Evolutionary conservation across 1,140 invertebrate genomes (phyloP), one percentile per base, ranked within the genome.

Genomic region (Cydia fagiglandana): DNA sequence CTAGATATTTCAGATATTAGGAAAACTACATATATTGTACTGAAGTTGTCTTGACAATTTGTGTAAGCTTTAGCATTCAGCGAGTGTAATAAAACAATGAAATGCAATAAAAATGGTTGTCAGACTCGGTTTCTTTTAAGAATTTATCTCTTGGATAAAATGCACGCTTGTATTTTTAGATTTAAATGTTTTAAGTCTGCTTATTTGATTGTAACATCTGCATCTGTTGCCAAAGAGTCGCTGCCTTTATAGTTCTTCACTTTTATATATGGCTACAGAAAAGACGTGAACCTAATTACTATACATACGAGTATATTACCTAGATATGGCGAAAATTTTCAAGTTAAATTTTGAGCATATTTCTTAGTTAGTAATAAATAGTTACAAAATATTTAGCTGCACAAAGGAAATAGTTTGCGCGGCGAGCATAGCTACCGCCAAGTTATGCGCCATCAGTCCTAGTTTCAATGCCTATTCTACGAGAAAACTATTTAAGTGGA

Each of bases 361-460:
- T 61, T 61, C 56, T 10, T 24, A 61, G 17, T 61, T 61, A 61
- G 17, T 61, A 24, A 61, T 61, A 61, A 61, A 24, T 12, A 61
- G 56, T 9, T 61, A 61, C 53, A 17, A 24, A 61, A 61, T 61
- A 24, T 61, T 61, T 61, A 24, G 56, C 9, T 61, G 17, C 9
- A 24, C 56, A 61, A 61, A 61, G 56, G 56, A 24, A 61, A 61
- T 61, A 61, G 56, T 61, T 61, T 10, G 56, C 56, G 56, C 0
- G 20, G 20, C 56, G 17, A 20, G 9, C 56, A 61, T 61, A 17
- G 10, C 56, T 7, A n/a, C 17, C 20, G 20, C 10, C n/a, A 24
- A 61, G 20, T 24, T 61, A 61, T 56, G n/a, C 53, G 53, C 15
- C n/a, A n/a, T 56, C 53, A 56, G 53, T 20, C 53, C 15, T 17